Base-by-base conservation (phyloP, 2,888 invertebrate species). In the Tortricodes alternella region DNA sequence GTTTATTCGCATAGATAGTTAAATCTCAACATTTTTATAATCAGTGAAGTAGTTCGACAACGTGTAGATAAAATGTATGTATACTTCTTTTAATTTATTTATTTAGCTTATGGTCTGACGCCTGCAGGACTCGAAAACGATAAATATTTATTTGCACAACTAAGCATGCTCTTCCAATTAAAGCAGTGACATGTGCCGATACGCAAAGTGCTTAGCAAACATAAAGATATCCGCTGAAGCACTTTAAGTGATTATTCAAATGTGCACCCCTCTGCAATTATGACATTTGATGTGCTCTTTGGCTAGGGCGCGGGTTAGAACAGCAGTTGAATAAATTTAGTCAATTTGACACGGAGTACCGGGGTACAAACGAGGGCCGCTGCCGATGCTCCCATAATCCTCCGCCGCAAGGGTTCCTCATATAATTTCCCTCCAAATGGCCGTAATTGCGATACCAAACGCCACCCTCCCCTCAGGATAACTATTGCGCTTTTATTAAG, bases 401-500 rank as follows among this genome's bases (percentile, higher is more conserved):
- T 18, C 44, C 51, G 39, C 46, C 48, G 21, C 56, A 56, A 52
- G 39, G 57, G 57, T 29, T 34, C 52, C 52, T 34, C 51, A 29
- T n/a, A 32, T 46, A 49, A 51, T 60, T 62, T 57, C 66, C 68
- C 68, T 68, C 67, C 61, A 71, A 70, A 70, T 73, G 68, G 65
- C 61, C 62, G 64, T 80, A 81, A 84, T 83, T 80, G 78, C 76
- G 76, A 76, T 75, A 75, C 80, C 75, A 73, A 73, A 70, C 78
- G 70, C 66, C 71, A 67, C 65, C 82, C 83, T 78, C 68, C 71
- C 67, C 73, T 71, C 80, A 81, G 83, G 83, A 86, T 84, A 85
- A 85, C 85, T 85, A 88, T 87, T 85, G 85, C 80, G 84, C 82
- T 81, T 85, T 89, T 88, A 88, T 87, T 86, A 82, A 85, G 85